Evolutionary conservation across 2,888 invertebrate species (phyloP), one percentile per base, ranked within the genome.

Genomic region (Cheilosia vernalis): DNA sequence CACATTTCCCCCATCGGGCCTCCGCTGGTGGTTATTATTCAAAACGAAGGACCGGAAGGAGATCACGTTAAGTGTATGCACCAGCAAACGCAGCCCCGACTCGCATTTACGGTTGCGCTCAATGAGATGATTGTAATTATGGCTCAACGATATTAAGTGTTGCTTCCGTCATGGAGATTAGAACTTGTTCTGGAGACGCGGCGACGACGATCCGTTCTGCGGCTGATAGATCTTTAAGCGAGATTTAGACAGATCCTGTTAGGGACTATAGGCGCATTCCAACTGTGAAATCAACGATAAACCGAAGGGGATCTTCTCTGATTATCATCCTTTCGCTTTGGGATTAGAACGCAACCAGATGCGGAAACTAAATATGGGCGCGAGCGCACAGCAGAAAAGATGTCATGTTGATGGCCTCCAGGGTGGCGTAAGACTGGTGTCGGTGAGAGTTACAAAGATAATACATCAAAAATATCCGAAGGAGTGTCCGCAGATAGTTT

Each of bases 201-300:
- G 9, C 55, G 6, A 15, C 37, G 37, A 37, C 37, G 37, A 19
- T 19, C 27, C 10, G 37, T 37, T 10, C 63, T 56, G 30, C 69
- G 47, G 53, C 72, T 69, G 77, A 85, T 81, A 85, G 85, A 85
- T 85, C 85, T 77, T 77, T 49, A 42, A 85, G 76, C 70, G 49
- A 81, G 85, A 81, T 85, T 85, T 85, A 85, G 85, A 85, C 85
- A 85, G 76, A 85, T 85, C 85, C 85, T 81, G 85, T 85, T 85
- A 85, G 72, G 67, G 72, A 76, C 81, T 85, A 80, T 70, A 70
- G 72, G 70, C 70, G 81, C 81, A 85, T 85, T 85, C 72, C 76
- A 85, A 85, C 85, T 81, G 66, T 85, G 76, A 81, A 85, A 80
- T 67, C 76, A 64, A 67, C 79, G 74, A 69, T 84, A 79, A 84